Evolutionary conservation across 2,888 invertebrate genomes (phyloP).

Genomic region (Ornithoptera alexandrae): DNA sequence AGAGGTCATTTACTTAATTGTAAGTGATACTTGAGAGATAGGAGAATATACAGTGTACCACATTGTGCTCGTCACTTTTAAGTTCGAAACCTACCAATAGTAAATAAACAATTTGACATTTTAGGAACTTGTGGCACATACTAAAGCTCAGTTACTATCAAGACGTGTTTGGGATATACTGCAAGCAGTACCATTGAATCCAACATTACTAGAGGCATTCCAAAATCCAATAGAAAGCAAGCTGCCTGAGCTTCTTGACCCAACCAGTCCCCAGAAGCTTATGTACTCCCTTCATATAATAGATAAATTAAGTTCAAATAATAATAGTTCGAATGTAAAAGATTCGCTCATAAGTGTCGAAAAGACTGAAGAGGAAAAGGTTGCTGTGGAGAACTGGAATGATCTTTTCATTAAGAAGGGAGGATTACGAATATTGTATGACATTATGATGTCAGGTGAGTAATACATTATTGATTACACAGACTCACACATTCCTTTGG

Average conservation of each 20-base stretch:
- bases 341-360: conserved; percentile 51
- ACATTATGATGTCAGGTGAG: conserved; percentile 92
- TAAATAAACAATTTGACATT: conserved; percentile 33
- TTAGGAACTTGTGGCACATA: conserved; percentile 86
- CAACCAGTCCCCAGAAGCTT: conserved; percentile 93
- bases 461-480: conserved; percentile 24
- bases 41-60: too few relatives aligned
- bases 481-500: neutral
- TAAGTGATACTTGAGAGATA: too few relatives aligned
- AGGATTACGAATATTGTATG: conserved; percentile 92
- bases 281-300: conserved; percentile 97
- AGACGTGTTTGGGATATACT: conserved; percentile 97
- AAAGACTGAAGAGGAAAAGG: conserved; percentile 62
- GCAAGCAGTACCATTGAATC: conserved; percentile 94
- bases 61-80: too few relatives aligned
- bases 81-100: too few relatives aligned
- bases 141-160: conserved; percentile 93
- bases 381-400: conserved; percentile 81
- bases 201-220: conserved; percentile 90
- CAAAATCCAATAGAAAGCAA: conserved; percentile 85
- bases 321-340: conserved; percentile 52
- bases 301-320: conserved; percentile 67
- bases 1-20: too few relatives aligned
- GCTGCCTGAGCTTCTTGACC: conserved; percentile 89
- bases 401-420: conserved; percentile 92